Conservation (phyloP, 2,888 invertebrate species). For the Tenthredo mesomela region DNA sequence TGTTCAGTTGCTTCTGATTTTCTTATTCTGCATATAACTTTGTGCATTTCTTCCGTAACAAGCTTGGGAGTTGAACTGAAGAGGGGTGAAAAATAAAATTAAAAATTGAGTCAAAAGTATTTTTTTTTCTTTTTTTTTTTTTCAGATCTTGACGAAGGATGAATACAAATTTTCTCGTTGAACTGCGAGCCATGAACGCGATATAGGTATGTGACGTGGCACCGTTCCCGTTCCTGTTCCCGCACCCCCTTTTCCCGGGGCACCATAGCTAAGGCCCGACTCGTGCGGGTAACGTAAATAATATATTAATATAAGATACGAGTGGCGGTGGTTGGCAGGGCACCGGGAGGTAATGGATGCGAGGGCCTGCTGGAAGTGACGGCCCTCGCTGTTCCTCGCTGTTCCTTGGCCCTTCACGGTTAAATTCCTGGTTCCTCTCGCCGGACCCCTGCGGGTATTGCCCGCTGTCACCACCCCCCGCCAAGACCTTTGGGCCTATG, state of each 20-base stretch:
- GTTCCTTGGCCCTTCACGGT: conserved; percentile 77
- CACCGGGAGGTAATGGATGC: conserved; percentile 78
- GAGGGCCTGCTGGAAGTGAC: conserved; percentile 76
- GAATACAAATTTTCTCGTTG: conserved; percentile 17
- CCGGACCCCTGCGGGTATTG: conserved; percentile 80
- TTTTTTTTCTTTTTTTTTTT: too few species aligned
- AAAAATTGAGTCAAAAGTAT: neutral
- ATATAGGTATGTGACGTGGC: conserved; percentile 37
- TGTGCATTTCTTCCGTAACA: too few species aligned
- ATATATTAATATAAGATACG: conserved; percentile 77
- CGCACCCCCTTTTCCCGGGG: neutral
- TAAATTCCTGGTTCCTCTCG: conserved; percentile 80
- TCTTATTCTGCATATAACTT: neutral
- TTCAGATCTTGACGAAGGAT: neutral
- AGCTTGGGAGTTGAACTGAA: neutral
- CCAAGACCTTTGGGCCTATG: conserved; percentile 75
- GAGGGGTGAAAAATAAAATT: neutral
- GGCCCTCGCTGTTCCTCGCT: conserved; percentile 71
- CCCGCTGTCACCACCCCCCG: conserved; percentile 76
- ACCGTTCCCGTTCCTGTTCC: conserved; percentile 10
- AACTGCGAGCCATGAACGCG: neutral
- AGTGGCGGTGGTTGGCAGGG: conserved; percentile 76
- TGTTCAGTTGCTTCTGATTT: neutral
- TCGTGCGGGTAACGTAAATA: conserved; percentile 70
- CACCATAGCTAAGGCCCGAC: conserved; percentile 23